Base-by-base conservation (phyloP, 2,888 invertebrate genomes). In the Drosophila setosimentum region DNA sequence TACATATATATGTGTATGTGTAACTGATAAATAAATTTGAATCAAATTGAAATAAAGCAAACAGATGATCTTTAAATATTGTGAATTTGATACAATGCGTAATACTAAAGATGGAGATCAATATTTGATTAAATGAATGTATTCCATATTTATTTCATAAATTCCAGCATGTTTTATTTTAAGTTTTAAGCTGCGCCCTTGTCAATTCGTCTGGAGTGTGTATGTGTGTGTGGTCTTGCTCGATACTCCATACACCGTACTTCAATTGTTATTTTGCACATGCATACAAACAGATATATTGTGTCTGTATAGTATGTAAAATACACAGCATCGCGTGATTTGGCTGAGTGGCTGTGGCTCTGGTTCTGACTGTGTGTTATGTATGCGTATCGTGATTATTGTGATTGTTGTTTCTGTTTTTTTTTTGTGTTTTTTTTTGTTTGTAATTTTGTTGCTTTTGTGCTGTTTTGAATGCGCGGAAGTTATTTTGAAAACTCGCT, bases 401-500 rank as follows among this genome's bases (percentile, higher is more conserved):
- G 27, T 54, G 48, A 32, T 66, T 67, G 51, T 68, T 81, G 53
- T 83, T 76, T 51, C 29, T 62, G 50, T 63, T 61, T 45, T 51
- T 49, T 77, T 60, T 68, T 67, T 54, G 33, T 57, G 30, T 35
- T 35, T n/a, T 55, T 27, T 30, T 68, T 32, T 48, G 27, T 32
- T 27, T 1, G 16, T n/a, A 2, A 7, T 40, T 27, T 76, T 53
- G 49, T 30, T 48, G 35, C 32, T 33, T 40, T 66, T 63, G 48
- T 71, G 54, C 60, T 68, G 42, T 70, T 58, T 69, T 76, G 45
- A 61, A 73, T 73, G 73, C 57, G 55, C 83, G 86, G 88, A 83
- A 88, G 83, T 80, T 83, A 71, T 80, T 78, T 67, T 64, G 10
- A 78, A 71, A 68, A 67, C 69, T 75, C 55, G 79, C 78, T 80